Conservation (phyloP, 2,888 invertebrate genomes). For the Lordiphosa fenestrarum region DNA sequence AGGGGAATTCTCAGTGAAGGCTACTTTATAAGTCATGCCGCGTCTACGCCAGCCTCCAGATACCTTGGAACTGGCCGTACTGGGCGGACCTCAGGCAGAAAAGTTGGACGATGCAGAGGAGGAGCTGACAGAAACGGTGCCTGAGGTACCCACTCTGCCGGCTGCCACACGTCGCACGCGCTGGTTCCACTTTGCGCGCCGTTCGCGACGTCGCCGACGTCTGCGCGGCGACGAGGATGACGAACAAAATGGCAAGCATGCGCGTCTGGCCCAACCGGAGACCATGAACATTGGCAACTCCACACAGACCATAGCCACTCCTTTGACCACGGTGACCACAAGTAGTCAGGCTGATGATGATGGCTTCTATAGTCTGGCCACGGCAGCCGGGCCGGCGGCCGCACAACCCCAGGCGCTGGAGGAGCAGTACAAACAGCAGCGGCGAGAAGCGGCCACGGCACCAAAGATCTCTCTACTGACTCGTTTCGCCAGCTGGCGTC, state of each 20-base stretch:
- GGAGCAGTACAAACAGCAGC: conserved; percentile 48
- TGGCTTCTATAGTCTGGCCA: conserved; percentile 71
- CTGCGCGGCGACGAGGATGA: conserved; percentile 38
- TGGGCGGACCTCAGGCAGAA: conserved; percentile 77
- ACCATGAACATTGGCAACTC: conserved; percentile 65
- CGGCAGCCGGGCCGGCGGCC: conserved; percentile 13
- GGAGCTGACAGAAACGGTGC: conserved; percentile 5
- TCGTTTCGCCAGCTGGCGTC: conserved; percentile 49
- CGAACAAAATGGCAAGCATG: conserved; percentile 24
- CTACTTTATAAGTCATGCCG: neutral
- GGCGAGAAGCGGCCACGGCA: conserved; percentile 33
- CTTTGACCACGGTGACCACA: conserved; percentile 33
- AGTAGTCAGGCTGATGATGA: conserved; percentile 51
- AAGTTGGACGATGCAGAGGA: conserved; percentile 15
- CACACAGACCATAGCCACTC: conserved; percentile 59
- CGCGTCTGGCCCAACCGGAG: conserved; percentile 67
- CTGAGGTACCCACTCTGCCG: conserved; percentile 1
- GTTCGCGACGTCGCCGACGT: conserved; percentile 38
- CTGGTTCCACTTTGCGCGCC: conserved; percentile 58
- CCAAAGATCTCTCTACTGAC: conserved; percentile 28
- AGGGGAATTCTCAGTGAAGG: neutral
- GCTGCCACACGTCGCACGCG: conserved; percentile 32
- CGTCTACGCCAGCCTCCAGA: conserved; percentile 69
- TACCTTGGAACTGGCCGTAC: conserved; percentile 82
- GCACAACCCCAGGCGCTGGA: conserved; percentile 31